phyloP scores from a whole-genome alignment of 2,797 vertebrate genomes.

The Epinephelus awoara region DNA sequence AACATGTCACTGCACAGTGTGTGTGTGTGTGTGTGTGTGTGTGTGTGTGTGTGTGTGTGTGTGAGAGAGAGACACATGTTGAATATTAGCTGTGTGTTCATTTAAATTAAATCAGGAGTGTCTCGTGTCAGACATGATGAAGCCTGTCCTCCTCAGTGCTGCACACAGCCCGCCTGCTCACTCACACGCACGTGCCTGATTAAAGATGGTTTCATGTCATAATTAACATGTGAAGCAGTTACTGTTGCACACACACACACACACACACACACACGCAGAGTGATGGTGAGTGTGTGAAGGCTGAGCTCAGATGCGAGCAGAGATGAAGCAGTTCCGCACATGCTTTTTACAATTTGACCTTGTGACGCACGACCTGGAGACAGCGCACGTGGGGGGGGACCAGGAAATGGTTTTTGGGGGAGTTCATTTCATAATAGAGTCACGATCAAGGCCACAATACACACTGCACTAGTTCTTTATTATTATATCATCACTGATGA shows the following conservation, averaged over 20 bases:
- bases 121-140: slow-evolving; percentile 12
- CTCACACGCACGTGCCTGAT: too few species aligned
- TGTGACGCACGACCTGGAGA: slow-evolving; percentile 82
- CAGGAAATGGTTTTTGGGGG: slow-evolving; percentile 20
- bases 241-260: too few species aligned
- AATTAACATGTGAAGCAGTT: rapidly evolving
- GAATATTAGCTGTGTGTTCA: rapidly evolving
- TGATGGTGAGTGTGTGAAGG: neutral
- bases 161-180: neutral
- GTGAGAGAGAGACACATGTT: rapidly evolving
- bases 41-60: too few species aligned
- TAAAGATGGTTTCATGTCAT: rapidly evolving
- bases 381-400: slow-evolving; percentile 73
- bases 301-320: neutral
- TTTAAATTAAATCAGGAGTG: neutral
- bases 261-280: too few species aligned
- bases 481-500: neutral
- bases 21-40: too few species aligned
- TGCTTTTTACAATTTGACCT: slow-evolving; percentile 82
- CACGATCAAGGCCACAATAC: neutral
- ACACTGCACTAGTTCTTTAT: too few species aligned
- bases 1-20: too few species aligned
- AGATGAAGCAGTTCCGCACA: slow-evolving; percentile 62
- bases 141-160: neutral
- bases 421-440: neutral